Conservation (phyloP, 53 echinoderm and acorn worm genomes). For the Stichopus horrens region DNA sequence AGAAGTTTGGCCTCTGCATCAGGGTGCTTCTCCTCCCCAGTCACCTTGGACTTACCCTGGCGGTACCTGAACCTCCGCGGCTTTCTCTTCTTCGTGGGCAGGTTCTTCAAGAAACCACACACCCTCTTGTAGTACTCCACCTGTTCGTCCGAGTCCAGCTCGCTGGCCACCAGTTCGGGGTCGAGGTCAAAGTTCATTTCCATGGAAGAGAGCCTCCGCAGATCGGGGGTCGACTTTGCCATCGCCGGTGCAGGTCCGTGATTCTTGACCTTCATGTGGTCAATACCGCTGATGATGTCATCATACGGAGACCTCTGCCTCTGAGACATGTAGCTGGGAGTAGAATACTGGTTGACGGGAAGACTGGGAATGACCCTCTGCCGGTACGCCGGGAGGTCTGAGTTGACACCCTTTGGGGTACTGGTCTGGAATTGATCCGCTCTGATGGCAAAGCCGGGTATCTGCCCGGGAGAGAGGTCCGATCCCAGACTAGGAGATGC, state of each 20-base stretch:
- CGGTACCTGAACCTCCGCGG: constrained; percentile 27
- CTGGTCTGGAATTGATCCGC: constrained; percentile 34
- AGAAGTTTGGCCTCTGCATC: neutral
- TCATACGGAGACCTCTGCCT: constrained; percentile 9
- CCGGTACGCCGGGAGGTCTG: neutral
- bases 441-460: neutral
- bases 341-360: neutral
- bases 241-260: neutral
- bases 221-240: constrained; percentile 40
- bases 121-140: constrained; percentile 42
- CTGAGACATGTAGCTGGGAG: neutral
- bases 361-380: constrained; percentile 4
- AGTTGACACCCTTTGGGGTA: neutral
- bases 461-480: neutral
- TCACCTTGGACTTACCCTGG: constrained; percentile 20
- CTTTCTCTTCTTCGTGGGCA: constrained; percentile 44
- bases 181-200: constrained; percentile 47
- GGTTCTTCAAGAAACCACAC: constrained; percentile 38
- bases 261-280: constrained; percentile 7
- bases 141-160: constrained; percentile 45
- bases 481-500: neutral
- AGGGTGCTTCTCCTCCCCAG: neutral
- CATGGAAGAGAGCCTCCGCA: constrained; percentile 14
- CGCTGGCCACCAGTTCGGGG: constrained; percentile 42
- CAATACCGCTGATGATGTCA: constrained; percentile 16